Evolutionary conservation across 2,113 vertebrate genomes (phyloP).

Genomic region (Mirounga angustirostris): DNA sequence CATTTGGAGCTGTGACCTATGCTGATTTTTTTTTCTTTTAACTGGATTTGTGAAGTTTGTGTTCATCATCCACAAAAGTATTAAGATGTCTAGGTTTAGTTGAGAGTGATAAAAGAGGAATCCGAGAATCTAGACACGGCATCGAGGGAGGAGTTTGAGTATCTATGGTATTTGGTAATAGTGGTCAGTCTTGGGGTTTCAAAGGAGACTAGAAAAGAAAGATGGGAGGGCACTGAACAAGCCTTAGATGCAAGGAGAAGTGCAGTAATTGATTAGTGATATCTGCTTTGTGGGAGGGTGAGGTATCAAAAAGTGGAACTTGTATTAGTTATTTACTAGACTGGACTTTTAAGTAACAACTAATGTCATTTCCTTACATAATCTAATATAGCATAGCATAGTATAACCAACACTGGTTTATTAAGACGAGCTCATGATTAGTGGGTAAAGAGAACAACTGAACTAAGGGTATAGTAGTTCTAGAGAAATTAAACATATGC

Average conservation of each 20-base stretch:
- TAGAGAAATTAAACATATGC: neutral
- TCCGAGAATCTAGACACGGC: neutral
- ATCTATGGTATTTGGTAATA: neutral
- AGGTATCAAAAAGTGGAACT: neutral
- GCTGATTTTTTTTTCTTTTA: neutral
- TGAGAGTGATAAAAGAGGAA: neutral
- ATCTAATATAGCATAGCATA: neutral
- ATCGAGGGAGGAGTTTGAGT: neutral
- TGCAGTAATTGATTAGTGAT: neutral
- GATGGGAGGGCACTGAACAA: neutral
- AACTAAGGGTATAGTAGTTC: neutral
- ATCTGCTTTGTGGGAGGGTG: neutral
- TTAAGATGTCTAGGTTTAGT: neutral
- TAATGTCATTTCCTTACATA: neutral
- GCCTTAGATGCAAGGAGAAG: neutral
- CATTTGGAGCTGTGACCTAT: neutral
- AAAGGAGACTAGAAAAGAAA: neutral
- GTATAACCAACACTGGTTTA: neutral
- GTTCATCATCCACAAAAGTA: neutral
- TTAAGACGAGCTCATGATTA: neutral
- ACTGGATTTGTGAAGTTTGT: slow-evolving; percentile 29
- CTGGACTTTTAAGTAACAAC: neutral
- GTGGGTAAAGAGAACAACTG: neutral
- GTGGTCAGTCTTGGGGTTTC: neutral
- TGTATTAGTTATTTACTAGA: neutral